Conservation (phyloP, 1,140 invertebrate genomes). For the Caenorhabditis brenneri region DNA sequence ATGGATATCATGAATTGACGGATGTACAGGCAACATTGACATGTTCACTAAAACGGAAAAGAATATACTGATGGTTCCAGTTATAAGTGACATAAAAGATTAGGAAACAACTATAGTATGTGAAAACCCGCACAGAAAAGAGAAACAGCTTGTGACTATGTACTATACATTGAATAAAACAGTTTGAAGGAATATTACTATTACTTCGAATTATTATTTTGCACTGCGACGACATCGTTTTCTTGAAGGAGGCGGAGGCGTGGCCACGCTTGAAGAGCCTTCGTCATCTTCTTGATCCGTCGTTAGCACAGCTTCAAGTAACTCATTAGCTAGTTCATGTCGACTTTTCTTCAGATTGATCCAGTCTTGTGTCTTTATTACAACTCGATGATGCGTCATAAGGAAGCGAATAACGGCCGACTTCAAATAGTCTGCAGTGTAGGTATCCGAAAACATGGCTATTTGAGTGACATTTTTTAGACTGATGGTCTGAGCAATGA, state of each 20-base stretch:
- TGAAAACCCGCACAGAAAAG: background rate
- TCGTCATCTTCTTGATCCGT: constrained; percentile 19
- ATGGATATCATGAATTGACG: background rate
- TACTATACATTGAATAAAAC: background rate
- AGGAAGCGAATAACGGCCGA: constrained; percentile 55
- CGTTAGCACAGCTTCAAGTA: constrained; percentile 54
- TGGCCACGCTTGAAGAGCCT: no score
- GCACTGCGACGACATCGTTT: constrained; percentile 39
- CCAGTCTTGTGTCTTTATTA: constrained; percentile 55
- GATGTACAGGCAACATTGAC: background rate
- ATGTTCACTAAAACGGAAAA: background rate
- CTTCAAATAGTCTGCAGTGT: constrained; percentile 58
- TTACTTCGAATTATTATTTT: background rate
- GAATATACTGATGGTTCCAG: background rate
- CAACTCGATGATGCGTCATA: constrained; percentile 47
- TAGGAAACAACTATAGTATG: background rate
- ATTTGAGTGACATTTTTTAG: constrained; percentile 61
- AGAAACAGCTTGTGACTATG: background rate
- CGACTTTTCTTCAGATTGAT: constrained; percentile 56
- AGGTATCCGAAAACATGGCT: constrained; percentile 65
- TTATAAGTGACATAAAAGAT: no score
- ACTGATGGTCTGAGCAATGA: constrained; percentile 57
- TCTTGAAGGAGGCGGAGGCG: background rate
- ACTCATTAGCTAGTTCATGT: constrained; percentile 53
- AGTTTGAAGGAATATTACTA: background rate